Evolutionary conservation across 1,140 invertebrate genomes (phyloP).

Genomic region (Heliconius hermathena): DNA sequence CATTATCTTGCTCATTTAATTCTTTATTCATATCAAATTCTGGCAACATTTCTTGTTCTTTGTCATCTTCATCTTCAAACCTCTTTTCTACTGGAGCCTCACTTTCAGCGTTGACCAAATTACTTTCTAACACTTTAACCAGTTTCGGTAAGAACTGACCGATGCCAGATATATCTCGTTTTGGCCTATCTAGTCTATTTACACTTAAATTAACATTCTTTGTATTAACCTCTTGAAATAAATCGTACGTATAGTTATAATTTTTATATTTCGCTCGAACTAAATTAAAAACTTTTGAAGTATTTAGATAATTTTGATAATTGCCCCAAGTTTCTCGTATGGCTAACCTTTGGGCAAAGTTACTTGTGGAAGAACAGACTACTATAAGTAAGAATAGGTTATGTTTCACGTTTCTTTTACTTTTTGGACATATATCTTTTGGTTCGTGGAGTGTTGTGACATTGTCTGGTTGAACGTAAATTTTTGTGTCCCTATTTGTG

Average conservation of each 20-base stretch:
- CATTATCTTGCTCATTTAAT: slow-evolving; percentile 55
- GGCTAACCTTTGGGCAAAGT: slow-evolving; percentile 85
- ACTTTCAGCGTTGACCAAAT: slow-evolving; percentile 51
- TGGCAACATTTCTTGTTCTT: slow-evolving; percentile 61
- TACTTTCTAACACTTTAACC: slow-evolving; percentile 59
- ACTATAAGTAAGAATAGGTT: slow-evolving; percentile 86
- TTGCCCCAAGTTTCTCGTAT: slow-evolving; percentile 93
- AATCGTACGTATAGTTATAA: slow-evolving; percentile 68
- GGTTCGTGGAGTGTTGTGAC: slow-evolving; percentile 86
- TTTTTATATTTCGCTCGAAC: slow-evolving; percentile 61
- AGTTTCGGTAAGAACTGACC: slow-evolving; percentile 58
- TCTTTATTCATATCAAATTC: slow-evolving; percentile 76
- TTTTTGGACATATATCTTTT: slow-evolving; percentile 82
- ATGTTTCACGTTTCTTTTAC: slow-evolving; percentile 54
- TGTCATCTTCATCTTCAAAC: slow-evolving; percentile 42
- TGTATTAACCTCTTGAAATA: slow-evolving; percentile 48
- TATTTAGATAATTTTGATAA: slow-evolving; percentile 80
- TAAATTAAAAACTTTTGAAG: slow-evolving; percentile 53
- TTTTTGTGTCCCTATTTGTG: slow-evolving; percentile 86
- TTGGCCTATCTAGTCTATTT: slow-evolving; percentile 45
- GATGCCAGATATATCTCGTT: slow-evolving; percentile 60
- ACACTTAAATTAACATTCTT: slow-evolving; percentile 47
- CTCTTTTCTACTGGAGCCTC: slow-evolving; percentile 58
- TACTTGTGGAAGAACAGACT: slow-evolving; percentile 87
- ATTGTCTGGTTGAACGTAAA: slow-evolving; percentile 87